Percentiles rank a stretch among this genome's conserved stretches.
Conservation (phyloP, 2,888 invertebrate genomes). For the Notodonta dromedarius region DNA sequence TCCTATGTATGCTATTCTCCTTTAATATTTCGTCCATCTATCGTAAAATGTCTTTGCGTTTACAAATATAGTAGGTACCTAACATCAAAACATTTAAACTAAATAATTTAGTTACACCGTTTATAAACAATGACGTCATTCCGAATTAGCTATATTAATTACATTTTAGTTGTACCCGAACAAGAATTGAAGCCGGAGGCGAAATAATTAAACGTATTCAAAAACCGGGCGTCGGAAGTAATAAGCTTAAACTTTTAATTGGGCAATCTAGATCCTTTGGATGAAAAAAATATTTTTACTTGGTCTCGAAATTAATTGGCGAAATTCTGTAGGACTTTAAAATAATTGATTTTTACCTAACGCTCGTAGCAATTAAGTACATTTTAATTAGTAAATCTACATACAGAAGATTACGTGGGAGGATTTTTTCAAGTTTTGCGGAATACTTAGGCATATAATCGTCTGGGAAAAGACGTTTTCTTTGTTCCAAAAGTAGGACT, state of each 20-base stretch:
- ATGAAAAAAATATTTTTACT: constrained; percentile 40
- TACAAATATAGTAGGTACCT: too few relatives aligned
- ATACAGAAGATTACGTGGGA: background rate
- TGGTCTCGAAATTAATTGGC: constrained; percentile 41
- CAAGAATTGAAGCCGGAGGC: constrained; percentile 33
- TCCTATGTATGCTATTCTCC: too few relatives aligned
- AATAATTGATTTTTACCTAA: constrained; percentile 20
- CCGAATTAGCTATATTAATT: constrained; percentile 18
- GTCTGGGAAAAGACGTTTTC: background rate
- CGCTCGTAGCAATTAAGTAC: background rate
- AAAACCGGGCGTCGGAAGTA: constrained; percentile 48
- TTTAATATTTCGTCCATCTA: too few relatives aligned
- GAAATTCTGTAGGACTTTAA: constrained; percentile 35
- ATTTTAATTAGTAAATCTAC: background rate
- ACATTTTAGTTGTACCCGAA: constrained; percentile 13
- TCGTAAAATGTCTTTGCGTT: too few relatives aligned
- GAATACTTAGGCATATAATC: too few relatives aligned
- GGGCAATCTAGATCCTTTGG: constrained; percentile 50
- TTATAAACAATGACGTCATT: constrained; percentile 25
- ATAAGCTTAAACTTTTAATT: constrained; percentile 61
- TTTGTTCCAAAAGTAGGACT: constrained; percentile 1
- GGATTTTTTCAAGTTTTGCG: background rate
- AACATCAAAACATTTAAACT: too few relatives aligned
- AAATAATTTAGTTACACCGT: constrained; percentile 15
- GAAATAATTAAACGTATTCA: constrained; percentile 58